Conservation (phyloP, 2,113 vertebrate species). For the Pseudopipra pipra region DNA sequence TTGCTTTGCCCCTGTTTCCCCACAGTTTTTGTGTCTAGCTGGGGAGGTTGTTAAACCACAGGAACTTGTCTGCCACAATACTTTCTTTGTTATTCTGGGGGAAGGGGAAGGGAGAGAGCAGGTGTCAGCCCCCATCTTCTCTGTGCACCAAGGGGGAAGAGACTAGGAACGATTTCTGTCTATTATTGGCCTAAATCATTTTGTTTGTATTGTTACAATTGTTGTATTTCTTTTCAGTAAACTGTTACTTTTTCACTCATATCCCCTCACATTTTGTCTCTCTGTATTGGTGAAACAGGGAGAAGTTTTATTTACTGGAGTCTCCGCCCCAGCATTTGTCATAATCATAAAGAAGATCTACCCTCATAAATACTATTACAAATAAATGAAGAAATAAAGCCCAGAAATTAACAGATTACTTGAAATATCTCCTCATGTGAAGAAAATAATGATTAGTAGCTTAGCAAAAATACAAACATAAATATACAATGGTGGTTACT, state of each 20-base stretch:
- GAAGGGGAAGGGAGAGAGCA: background rate
- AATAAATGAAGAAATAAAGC: background rate
- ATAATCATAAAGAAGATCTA: background rate
- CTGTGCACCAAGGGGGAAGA: background rate
- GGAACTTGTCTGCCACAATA: background rate
- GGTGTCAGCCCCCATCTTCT: background rate
- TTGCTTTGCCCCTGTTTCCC: background rate
- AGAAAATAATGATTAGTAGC: background rate
- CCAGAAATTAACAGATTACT: background rate
- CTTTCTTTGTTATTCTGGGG: background rate
- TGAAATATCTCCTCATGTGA: background rate
- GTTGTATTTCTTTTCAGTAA: background rate
- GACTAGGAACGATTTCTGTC: background rate
- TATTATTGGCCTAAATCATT: background rate
- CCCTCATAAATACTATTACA: background rate
- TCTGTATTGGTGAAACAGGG: background rate
- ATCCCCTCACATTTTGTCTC: background rate
- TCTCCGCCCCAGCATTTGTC: background rate
- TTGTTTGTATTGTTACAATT: background rate
- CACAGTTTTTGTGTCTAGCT: background rate
- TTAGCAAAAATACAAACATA: background rate
- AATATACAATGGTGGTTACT: background rate
- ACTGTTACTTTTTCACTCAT: background rate
- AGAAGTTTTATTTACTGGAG: background rate
- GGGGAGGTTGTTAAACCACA: background rate